These are phyloP conservation scores for Eupeodes latifasciatus DNA, from an alignment of 2,888 invertebrate species.

Conservation along the genomic window DNA sequence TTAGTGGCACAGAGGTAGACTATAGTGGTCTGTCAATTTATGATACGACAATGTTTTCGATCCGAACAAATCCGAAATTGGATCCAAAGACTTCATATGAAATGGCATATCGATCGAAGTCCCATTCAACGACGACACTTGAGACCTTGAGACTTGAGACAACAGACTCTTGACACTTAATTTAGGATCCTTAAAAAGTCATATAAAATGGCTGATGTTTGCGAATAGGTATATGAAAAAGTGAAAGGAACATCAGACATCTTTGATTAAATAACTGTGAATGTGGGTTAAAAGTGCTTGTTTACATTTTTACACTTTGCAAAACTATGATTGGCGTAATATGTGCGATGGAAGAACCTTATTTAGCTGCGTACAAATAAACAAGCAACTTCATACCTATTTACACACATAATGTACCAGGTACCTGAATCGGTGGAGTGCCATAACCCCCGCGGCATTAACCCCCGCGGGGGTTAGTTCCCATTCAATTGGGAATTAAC, in stretches of 20 bases:
- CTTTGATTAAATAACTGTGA: slow-evolving; percentile 52
- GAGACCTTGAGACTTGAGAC: too few species aligned
- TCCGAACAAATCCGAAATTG: slow-evolving; percentile 8
- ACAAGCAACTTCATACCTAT: slow-evolving; percentile 10
- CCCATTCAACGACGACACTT: slow-evolving; percentile 21
- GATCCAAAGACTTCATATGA: slow-evolving; percentile 25
- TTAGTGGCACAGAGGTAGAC: not conserved
- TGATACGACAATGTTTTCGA: slow-evolving; percentile 66
- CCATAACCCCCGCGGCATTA: too few species aligned
- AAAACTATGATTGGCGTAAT: slow-evolving; percentile 58
- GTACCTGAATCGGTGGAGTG: too few species aligned
- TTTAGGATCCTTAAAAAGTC: slow-evolving; percentile 50
- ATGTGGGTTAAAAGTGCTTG: slow-evolving; percentile 69
- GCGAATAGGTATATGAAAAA: slow-evolving; percentile 31
- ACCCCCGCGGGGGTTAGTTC: too few species aligned
- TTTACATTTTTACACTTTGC: slow-evolving; percentile 56
- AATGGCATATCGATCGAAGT: slow-evolving; percentile 16
- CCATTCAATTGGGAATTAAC: too few species aligned
- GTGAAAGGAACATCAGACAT: slow-evolving; percentile 67
- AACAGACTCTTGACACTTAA: slow-evolving; percentile 12
- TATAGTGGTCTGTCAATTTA: slow-evolving; percentile 60
- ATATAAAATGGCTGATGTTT: slow-evolving; percentile 11
- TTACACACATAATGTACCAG: slow-evolving; percentile 1
- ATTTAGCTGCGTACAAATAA: slow-evolving; percentile 37
- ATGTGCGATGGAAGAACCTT: slow-evolving; percentile 41